These are phyloP conservation scores for Leucophenga maculata DNA, from an alignment of 2,888 invertebrate genomes.

Conservation along the genomic window DNA sequence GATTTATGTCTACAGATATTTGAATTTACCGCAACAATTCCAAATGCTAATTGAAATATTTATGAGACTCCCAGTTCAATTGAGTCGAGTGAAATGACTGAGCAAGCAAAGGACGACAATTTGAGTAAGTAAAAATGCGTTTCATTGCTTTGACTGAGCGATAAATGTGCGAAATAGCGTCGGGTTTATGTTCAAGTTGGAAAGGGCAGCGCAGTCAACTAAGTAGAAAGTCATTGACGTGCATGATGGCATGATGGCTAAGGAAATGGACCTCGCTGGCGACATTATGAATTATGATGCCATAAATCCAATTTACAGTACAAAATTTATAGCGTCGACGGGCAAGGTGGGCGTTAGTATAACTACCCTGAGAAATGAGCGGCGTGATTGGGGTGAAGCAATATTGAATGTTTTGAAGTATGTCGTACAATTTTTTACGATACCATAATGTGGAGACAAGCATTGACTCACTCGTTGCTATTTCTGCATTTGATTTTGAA, in stretches of 20 bases:
- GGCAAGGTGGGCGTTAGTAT: too few relatives aligned
- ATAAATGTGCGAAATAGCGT: too few relatives aligned
- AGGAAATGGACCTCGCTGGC: slow-evolving; percentile 23
- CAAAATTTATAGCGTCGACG: slow-evolving; percentile 40
- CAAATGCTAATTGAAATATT: slow-evolving; percentile 5
- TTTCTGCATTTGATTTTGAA: too few relatives aligned
- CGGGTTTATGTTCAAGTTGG: background rate
- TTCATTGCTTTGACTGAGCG: too few relatives aligned
- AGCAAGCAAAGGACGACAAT: too few relatives aligned
- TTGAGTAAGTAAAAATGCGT: too few relatives aligned
- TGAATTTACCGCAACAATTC: background rate
- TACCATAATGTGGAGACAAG: background rate
- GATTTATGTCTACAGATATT: background rate
- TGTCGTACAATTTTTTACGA: slow-evolving; percentile 10
- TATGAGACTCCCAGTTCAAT: background rate
- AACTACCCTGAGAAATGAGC: too few relatives aligned
- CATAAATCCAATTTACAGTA: slow-evolving; percentile 48
- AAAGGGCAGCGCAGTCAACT: too few relatives aligned
- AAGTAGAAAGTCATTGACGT: background rate
- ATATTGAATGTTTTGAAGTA: slow-evolving; percentile 1
- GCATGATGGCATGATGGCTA: background rate
- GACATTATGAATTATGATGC: slow-evolving; percentile 47
- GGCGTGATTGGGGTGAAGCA: background rate
- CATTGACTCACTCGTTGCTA: background rate
- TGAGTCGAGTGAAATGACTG: too few relatives aligned